phyloP scores from a whole-genome alignment of 2,113 vertebrate genomes.

The Pristiophorus japonicus region DNA sequence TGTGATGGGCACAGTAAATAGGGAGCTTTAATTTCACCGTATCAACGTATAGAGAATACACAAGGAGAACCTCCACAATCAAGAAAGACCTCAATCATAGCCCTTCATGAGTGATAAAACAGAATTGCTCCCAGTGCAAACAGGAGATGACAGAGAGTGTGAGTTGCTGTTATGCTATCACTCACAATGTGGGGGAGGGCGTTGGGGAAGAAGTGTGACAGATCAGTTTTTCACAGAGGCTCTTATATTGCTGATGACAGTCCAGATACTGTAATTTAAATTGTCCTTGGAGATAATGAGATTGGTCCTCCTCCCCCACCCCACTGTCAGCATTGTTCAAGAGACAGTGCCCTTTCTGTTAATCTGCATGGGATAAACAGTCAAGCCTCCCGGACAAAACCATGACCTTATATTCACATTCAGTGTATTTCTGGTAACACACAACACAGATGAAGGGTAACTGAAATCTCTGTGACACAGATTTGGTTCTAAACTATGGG shows the following conservation, averaged over 20 bases:
- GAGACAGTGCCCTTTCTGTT: not conserved
- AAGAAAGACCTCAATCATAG: not conserved
- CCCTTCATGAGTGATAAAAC: not conserved
- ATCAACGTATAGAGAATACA: not conserved
- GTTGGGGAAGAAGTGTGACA: not conserved
- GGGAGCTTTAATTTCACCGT: not conserved
- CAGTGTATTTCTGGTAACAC: constrained; percentile 5
- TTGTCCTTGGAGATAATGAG: constrained; percentile 1
- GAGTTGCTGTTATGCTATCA: not conserved
- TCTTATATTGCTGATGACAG: not conserved
- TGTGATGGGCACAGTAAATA: too few relatives aligned
- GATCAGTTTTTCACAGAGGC: not conserved
- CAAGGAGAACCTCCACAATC: not conserved
- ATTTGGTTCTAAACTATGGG: not conserved
- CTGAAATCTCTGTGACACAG: not conserved
- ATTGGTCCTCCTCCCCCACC: not conserved
- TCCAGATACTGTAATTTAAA: constrained; percentile 7
- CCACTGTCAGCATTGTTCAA: not conserved
- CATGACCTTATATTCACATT: not conserved
- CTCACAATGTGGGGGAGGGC: not conserved
- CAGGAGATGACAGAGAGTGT: not conserved
- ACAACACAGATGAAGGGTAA: not conserved
- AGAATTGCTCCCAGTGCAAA: not conserved
- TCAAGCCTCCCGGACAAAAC: not conserved
- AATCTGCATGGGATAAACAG: not conserved